These are phyloP conservation scores for Drosophila baimaii DNA, from an alignment of 1,140 invertebrate genomes.

Conservation along the genomic window DNA sequence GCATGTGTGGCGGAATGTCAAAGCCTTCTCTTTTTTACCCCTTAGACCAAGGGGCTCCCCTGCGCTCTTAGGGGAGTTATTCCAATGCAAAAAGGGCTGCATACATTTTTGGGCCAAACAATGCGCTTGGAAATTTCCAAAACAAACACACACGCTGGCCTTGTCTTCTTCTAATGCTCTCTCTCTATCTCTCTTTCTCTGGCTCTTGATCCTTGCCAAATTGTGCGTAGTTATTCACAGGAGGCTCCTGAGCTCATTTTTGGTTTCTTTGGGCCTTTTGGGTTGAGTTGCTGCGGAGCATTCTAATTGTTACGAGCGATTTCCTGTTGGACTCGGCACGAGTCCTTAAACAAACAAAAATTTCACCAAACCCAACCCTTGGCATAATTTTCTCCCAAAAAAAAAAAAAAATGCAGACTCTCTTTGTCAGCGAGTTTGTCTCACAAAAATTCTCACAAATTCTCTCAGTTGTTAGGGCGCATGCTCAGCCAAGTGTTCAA, in stretches of 20 bases:
- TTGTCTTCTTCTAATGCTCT: background rate
- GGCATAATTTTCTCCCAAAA: background rate
- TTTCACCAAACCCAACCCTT: constrained; percentile 58
- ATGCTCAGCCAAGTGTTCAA: constrained; percentile 42
- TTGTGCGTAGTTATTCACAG: constrained; percentile 47
- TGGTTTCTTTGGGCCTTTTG: constrained; percentile 16
- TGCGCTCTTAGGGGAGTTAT: constrained; percentile 5
- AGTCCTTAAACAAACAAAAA: constrained; percentile 21
- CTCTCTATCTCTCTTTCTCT: background rate
- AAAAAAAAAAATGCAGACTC: constrained; percentile 1
- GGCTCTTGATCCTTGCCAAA: constrained; percentile 43
- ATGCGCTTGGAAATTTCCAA: constrained; percentile 70
- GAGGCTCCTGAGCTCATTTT: constrained; percentile 18
- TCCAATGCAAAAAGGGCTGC: constrained; percentile 36
- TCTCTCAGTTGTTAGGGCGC: constrained; percentile 32
- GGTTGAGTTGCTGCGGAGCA: constrained; percentile 3
- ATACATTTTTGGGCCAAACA: constrained; percentile 63
- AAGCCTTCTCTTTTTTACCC: constrained; percentile 26
- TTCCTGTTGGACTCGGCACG: constrained; percentile 72
- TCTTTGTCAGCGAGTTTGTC: background rate
- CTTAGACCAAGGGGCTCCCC: background rate
- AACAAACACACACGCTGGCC: constrained; percentile 60
- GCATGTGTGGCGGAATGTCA: constrained; percentile 58
- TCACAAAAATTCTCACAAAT: background rate
- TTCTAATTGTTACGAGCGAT: constrained; percentile 68